Conservation (phyloP, 2,797 vertebrate species). For the Hipposideros larvatus region DNA sequence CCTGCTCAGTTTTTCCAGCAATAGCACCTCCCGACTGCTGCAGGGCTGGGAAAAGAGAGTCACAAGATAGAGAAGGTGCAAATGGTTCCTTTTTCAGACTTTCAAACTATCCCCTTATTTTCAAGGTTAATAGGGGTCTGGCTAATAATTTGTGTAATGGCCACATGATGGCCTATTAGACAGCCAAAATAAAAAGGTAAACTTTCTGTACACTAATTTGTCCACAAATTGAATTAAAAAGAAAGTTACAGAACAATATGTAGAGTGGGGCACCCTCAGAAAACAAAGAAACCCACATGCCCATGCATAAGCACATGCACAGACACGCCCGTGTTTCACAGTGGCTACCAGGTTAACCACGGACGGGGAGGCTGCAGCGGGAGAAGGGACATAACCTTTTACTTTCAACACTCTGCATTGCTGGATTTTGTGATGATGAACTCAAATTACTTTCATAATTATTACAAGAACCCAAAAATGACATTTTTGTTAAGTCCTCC, state of each 20-base stretch:
- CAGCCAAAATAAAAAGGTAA: neutral
- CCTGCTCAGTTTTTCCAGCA: neutral
- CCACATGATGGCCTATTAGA: neutral
- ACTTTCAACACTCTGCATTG: neutral
- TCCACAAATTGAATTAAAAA: neutral
- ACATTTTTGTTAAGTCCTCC: neutral
- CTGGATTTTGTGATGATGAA: neutral
- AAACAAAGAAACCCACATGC: neutral
- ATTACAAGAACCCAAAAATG: neutral
- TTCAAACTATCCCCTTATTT: neutral
- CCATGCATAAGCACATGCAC: neutral
- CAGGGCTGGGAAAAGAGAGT: neutral
- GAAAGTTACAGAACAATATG: neutral
- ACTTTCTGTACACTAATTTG: neutral
- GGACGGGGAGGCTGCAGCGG: neutral
- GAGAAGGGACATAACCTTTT: neutral
- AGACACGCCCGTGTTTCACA: neutral
- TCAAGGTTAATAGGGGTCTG: neutral
- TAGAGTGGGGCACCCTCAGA: neutral
- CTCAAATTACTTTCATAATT: conserved; percentile 48
- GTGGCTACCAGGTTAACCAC: neutral
- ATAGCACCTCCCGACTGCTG: neutral
- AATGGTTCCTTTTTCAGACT: neutral
- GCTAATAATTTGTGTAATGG: neutral
- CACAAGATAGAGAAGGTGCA: neutral